phyloP scores from a whole-genome alignment of 1,140 invertebrate genomes.

The Contarinia nasturtii region DNA sequence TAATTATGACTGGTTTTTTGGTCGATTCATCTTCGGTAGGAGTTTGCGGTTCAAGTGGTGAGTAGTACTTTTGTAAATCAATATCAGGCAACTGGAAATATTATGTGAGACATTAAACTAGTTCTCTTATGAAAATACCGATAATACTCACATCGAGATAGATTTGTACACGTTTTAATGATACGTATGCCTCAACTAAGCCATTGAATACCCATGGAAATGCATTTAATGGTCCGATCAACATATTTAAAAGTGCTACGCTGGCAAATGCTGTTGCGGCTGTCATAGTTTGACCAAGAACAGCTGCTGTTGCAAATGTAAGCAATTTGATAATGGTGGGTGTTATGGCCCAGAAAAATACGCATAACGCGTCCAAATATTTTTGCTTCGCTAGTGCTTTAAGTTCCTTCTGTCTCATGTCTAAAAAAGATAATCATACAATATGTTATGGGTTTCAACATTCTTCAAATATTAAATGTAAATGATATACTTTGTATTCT shows the following conservation, averaged over 20 bases:
- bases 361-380: constrained; percentile 96
- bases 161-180: constrained; percentile 60
- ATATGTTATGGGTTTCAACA: too few species aligned
- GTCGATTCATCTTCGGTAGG: neutral
- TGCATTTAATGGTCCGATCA: constrained; percentile 88
- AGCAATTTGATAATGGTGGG: constrained; percentile 84
- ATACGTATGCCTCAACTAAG: constrained; percentile 83
- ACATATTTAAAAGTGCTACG: constrained; percentile 86
- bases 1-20: constrained; percentile 9
- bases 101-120: neutral
- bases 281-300: constrained; percentile 64
- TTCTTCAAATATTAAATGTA: neutral
- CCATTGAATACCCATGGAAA: constrained; percentile 98
- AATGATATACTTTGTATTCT: constrained; percentile 30
- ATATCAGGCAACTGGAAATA: neutral
- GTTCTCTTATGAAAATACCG: neutral
- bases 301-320: constrained; percentile 77
- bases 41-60: neutral
- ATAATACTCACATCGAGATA: constrained; percentile 24
- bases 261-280: constrained; percentile 85
- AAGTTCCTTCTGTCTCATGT: constrained; percentile 47
- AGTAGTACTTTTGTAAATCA: neutral
- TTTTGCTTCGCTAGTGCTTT: constrained; percentile 67
- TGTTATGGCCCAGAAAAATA: constrained; percentile 98
- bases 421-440: constrained; percentile 20